These are phyloP conservation scores for Papilio machaon DNA, from an alignment of 1,140 invertebrate genomes.

Conservation along the genomic window DNA sequence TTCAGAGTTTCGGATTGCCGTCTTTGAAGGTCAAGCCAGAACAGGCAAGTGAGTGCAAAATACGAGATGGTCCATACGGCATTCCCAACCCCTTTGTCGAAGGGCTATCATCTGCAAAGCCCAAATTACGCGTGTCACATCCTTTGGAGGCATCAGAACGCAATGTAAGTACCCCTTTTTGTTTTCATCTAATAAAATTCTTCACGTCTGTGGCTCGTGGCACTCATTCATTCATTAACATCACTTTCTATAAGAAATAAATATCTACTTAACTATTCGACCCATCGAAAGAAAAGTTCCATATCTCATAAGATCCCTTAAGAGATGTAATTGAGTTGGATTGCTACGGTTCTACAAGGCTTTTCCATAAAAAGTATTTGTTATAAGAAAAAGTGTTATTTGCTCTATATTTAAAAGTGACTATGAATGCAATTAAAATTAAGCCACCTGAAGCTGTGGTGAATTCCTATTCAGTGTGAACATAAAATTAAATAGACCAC, in stretches of 20 bases:
- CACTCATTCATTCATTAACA: too few relatives aligned
- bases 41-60: slow-evolving; percentile 58
- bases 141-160: slow-evolving; percentile 76
- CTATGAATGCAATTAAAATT: not conserved
- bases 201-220: too few relatives aligned
- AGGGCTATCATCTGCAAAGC: slow-evolving; percentile 70
- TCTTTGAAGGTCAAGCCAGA: slow-evolving; percentile 79
- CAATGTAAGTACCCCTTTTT: slow-evolving; percentile 73
- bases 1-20: slow-evolving; percentile 83
- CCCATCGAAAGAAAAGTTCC: too few relatives aligned
- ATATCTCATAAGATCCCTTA: too few relatives aligned
- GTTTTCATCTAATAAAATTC: too few relatives aligned
- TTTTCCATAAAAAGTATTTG: not conserved
- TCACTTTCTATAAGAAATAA: too few relatives aligned
- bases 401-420: not conserved
- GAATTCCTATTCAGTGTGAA: not conserved
- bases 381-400: not conserved
- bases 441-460: not conserved
- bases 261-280: too few relatives aligned
- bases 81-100: slow-evolving; percentile 80
- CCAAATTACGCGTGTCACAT: slow-evolving; percentile 69
- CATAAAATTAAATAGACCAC: not conserved
- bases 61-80: slow-evolving; percentile 78
- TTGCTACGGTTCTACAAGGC: too few relatives aligned
- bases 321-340: too few relatives aligned